Evolutionary conservation across 2,888 invertebrate species (phyloP), one percentile per base, ranked within the genome.

Genomic region (Flexamia atlantica): DNA sequence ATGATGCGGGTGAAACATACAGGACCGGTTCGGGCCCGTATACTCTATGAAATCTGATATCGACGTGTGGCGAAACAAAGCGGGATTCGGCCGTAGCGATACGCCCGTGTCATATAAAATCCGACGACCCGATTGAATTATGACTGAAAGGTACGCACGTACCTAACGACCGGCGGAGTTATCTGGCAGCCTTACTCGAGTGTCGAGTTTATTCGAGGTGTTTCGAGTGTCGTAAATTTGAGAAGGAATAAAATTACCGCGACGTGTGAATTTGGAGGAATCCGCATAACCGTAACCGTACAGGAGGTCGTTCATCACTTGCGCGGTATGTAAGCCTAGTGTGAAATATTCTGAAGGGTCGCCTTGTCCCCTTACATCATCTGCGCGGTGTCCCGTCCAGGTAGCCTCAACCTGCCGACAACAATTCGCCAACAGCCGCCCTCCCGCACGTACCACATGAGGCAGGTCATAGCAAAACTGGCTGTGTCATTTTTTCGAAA

Each of bases 41-140:
- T 76, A 76, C 74, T 76, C 74, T 76, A 28, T 70, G 70, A 32
- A 70, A 70, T 36, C 70, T 40, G 70, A 70, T 70, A 46, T 76
- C 46, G 28, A 50, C 3, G 74, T 46, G 74, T 42, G 46, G 42
- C 32, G 46, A 76, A 76, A 76, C 46, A 46, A 76, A 76, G 74
- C 46, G 5, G 74, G 46, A 76, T 46, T 76, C 74, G n/a, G 40
- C 42, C 9, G 50, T 46, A 46, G 46, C 28, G 74, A 76, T 76
- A 76, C 17, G 9, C 5, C 23, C 72, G 72, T 40, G 72, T 72
- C 72, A 40, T 40, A 72, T 72, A 72, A 72, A 70, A 70, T 70
- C 40, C 40, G 40, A 40, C 70, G 46, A 76, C 46, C 14, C 28
- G 50, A 76, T 76, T 76, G 74, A 76, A 76, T 76, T 42, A 76